Evolutionary conservation across 2,888 invertebrate genomes (phyloP), one percentile per base, ranked within the genome.

Genomic region (Eristalis arbustorum): DNA sequence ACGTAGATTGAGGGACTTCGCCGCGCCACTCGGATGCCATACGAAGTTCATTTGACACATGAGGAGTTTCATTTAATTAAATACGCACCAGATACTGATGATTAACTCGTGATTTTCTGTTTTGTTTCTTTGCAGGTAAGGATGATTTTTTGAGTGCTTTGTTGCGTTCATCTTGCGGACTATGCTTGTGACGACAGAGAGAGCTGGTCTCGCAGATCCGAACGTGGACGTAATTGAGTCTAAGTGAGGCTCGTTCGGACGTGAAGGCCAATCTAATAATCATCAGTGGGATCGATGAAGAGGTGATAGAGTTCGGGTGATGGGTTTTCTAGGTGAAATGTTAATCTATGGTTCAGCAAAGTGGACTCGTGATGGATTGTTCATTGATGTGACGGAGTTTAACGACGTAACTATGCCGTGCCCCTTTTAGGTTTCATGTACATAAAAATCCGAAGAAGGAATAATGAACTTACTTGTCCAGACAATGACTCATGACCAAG

Each of bases 121-220:
- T 61, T 56, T 11, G 11, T 34, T 40, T 75, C 11, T n/a, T 79
- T 84, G 34, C 64, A 84, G 83, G 83, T 84, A 84, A 83, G 78
- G 3, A 22, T 68, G 28, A 11, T 2, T 37, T 8, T 37, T 37
- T 37, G 37, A 37, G 37, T 13, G 37, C 37, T 37, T 37, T 37
- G 11, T 37, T 37, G 34, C 34, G 34, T 37, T 37, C 1, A 1
- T 37, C 34, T 37, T 37, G 13, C 49, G 49, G 49, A 49, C 18
- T 18, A 18, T 18, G 49, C 49, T 1, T 6, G 49, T 8, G 18
- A 18, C 42, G n/a, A n/a, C 18, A 18, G 18, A 18, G 18, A 10
- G 40, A 25, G 28, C 42, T 40, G 25, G 49, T 49, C 49, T 67
- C 8, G 42, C 22, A 22, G 64, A 18, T 42, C 1, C 49, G 49